phyloP scores from a whole-genome alignment of 2,888 invertebrate species.

The Cosmia pyralina region DNA sequence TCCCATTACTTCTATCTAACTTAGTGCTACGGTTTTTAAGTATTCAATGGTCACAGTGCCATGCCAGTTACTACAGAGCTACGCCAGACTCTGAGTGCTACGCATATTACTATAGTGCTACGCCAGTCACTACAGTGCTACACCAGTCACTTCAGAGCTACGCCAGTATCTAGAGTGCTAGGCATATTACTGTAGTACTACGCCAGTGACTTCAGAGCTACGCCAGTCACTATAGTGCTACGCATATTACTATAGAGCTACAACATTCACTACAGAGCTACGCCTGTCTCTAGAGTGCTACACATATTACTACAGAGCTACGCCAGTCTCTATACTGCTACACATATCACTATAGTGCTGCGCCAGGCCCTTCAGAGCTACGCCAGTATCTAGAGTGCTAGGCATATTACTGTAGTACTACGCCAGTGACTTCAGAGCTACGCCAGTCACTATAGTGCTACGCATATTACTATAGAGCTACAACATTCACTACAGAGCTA shows the following conservation, averaged over 20 bases:
- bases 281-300: background rate
- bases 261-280: background rate
- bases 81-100: background rate
- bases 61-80: too few relatives aligned
- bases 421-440: background rate
- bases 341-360: too few relatives aligned
- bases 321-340: too few relatives aligned
- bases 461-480: background rate
- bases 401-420: background rate
- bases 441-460: background rate
- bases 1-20: background rate
- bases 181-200: background rate
- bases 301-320: background rate
- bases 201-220: background rate
- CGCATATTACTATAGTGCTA: background rate
- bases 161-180: background rate
- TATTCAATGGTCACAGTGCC: background rate
- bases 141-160: background rate
- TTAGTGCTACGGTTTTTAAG: conserved; percentile 1
- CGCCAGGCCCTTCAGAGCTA: background rate
- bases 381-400: too few relatives aligned
- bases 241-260: background rate
- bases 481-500: background rate
- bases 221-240: background rate
- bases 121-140: background rate